Base-by-base conservation (phyloP, 2,888 invertebrate species). In the Phymatocera aterrima region DNA sequence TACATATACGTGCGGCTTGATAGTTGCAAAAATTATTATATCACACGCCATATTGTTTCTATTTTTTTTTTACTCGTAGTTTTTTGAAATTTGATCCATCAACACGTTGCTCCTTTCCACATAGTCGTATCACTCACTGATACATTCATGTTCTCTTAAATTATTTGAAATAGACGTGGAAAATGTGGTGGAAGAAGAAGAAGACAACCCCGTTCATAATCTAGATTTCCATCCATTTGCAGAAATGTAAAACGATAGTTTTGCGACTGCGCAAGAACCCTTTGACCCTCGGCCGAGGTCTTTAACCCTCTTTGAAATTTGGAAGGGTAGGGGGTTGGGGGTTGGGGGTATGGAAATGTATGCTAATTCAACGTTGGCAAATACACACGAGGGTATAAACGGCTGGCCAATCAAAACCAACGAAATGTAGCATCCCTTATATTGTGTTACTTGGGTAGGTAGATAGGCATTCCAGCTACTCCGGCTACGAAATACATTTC, bases 301-400 rank as follows among this genome's bases (percentile, higher is more conserved):
- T 57, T 57, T 28, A 57, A 57, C 57, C 57, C 57, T 57, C 24
- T 57, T 57, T 21, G 24, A 12, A 57, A 57, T 21, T 51, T 12
- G 57, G 57, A 57, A 57, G 12, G 10, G 21, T 12, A 15, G 28
- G 28, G 57, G 4, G 15, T 3, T 0, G 57, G 24, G 57, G 57
- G 15, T 28, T 12, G 1, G 57, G 15, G 12, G 18, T 72, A 72
- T 72, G 72, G 10, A 72, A 72, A 72, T 72, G 18, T 72, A 72
- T 72, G 64, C 37, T 64, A 64, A 64, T 64, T 64, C 64, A 34
- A 37, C 28, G 3, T 18, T 64, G 51, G 72, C 18, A 51, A 51
- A 51, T 51, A 51, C 18, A 48, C 31, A 37, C 31, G 10, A n/a
- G 72, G 72, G 72, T 51, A 18, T 72, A 72, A 72, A 51, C 72